These are phyloP conservation scores for Rhopalosiphum nymphaeae DNA, from an alignment of 2,888 invertebrate genomes.

Conservation along the genomic window DNA sequence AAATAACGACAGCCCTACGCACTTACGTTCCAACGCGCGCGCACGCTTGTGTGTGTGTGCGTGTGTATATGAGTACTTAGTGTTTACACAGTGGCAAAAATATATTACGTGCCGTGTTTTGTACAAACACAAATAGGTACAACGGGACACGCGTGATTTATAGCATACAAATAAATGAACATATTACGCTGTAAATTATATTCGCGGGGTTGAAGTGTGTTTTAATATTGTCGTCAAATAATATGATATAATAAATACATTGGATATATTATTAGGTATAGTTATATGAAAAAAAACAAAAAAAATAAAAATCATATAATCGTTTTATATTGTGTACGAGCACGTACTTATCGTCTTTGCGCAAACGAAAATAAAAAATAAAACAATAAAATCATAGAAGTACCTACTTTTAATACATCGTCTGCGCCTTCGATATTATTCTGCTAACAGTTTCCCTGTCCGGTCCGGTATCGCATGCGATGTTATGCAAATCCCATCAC, in stretches of 20 bases:
- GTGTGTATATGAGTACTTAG: background rate
- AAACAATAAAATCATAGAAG: background rate
- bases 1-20: background rate
- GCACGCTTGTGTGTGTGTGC: too few relatives aligned
- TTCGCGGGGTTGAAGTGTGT: background rate
- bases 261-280: background rate
- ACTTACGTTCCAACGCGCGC: background rate
- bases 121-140: background rate
- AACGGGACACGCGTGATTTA: slow-evolving; percentile 5
- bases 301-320: background rate
- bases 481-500: background rate
- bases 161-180: slow-evolving; percentile 18
- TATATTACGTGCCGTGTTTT: slow-evolving; percentile 23
- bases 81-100: slow-evolving; percentile 9
- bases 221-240: background rate
- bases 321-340: background rate
- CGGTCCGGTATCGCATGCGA: background rate
- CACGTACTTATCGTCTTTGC: background rate
- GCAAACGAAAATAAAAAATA: background rate
- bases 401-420: background rate
- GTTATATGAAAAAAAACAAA: background rate
- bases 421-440: too few relatives aligned
- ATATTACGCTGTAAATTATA: slow-evolving; percentile 3
- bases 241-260: background rate
- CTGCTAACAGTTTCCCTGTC: background rate